Percentiles rank a stretch among this genome's conserved stretches.
Conservation (phyloP, 2,797 vertebrate species). For the Podargus strigoides region DNA sequence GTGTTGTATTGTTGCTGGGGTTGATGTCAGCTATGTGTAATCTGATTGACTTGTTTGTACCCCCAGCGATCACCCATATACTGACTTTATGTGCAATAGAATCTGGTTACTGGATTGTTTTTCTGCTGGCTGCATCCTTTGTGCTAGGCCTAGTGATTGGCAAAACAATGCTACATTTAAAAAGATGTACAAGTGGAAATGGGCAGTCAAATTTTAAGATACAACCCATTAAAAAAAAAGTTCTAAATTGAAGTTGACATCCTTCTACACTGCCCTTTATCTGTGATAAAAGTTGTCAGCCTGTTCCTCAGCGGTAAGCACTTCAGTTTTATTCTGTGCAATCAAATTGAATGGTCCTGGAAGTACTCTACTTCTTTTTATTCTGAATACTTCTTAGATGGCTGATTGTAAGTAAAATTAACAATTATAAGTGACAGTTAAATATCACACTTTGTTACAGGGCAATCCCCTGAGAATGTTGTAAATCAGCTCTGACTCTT, state of each 20-base stretch:
- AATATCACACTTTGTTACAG: not conserved
- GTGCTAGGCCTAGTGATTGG: too few relatives aligned
- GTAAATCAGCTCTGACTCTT: not conserved
- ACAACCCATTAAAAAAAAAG: not conserved
- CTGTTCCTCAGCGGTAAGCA: not conserved
- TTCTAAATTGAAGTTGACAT: not conserved
- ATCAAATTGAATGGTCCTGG: not conserved
- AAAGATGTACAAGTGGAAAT: not conserved
- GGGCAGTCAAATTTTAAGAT: not conserved
- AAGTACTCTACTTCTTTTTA: not conserved
- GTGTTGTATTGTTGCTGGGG: too few relatives aligned
- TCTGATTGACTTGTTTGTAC: too few relatives aligned
- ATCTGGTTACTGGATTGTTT: too few relatives aligned
- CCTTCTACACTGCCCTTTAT: not conserved
- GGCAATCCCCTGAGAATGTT: not conserved
- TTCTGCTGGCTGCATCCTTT: too few relatives aligned
- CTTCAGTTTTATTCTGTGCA: not conserved
- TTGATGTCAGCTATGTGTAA: too few relatives aligned
- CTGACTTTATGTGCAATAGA: too few relatives aligned
- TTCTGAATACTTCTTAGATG: conserved; percentile 3
- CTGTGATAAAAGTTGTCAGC: not conserved
- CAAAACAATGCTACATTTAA: not conserved
- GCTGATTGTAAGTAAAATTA: not conserved
- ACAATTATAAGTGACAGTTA: not conserved
- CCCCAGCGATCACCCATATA: too few relatives aligned